A percentile compares a stretch with the other conserved stretches of the same genome.
Evolutionary conservation across 2,797 vertebrate genomes (phyloP).

Genomic region (Lacerta viridis): DNA sequence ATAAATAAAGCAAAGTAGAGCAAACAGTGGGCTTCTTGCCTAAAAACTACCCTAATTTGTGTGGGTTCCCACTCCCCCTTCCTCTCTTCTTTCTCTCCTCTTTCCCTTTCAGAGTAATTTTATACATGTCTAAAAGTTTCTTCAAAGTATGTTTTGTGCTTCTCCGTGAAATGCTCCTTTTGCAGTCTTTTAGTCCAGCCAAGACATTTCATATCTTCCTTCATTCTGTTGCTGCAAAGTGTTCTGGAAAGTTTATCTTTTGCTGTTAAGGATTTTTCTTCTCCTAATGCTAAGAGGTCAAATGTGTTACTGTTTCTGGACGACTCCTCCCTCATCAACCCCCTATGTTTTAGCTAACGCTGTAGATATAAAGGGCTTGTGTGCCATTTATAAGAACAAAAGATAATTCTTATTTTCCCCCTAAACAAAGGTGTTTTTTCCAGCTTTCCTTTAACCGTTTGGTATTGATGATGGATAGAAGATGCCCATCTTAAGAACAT

Average conservation of each 20-base stretch:
- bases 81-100: slow-evolving; percentile 69
- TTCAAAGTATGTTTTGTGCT: slow-evolving; percentile 80
- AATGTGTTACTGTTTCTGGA: slow-evolving; percentile 72
- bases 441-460: no score
- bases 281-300: slow-evolving; percentile 62
- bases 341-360: not conserved
- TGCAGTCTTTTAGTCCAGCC: slow-evolving; percentile 67
- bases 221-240: slow-evolving; percentile 45
- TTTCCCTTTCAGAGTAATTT: slow-evolving; percentile 77
- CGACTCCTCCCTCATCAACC: no score
- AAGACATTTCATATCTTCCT: slow-evolving; percentile 69
- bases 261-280: slow-evolving; percentile 63
- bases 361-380: not conserved
- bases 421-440: not conserved
- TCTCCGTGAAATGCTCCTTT: slow-evolving; percentile 72
- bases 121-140: slow-evolving; percentile 78
- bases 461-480: no score
- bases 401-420: not conserved
- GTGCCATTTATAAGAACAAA: not conserved
- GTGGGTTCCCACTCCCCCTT: slow-evolving; percentile 64
- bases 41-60: slow-evolving; percentile 85
- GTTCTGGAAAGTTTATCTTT: slow-evolving; percentile 49
- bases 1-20: slow-evolving; percentile 91
- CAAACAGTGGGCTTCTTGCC: slow-evolving; percentile 89
- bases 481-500: no score